Evolutionary conservation across 1,140 invertebrate genomes (phyloP), one percentile per base, ranked within the genome.

Genomic region (Araneus ventricosus): DNA sequence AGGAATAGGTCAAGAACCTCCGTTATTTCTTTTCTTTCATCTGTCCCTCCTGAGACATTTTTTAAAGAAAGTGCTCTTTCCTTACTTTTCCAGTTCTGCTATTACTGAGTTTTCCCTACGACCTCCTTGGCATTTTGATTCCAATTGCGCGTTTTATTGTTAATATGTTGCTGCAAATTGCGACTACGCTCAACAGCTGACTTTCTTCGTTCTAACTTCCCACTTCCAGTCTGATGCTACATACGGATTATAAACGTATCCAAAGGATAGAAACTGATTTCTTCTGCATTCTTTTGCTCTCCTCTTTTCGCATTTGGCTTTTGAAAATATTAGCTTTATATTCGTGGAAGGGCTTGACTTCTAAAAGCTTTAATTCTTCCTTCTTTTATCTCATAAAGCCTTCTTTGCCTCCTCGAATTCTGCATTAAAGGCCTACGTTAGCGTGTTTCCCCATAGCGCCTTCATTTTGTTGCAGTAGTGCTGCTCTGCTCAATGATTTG

Each of bases 251-350:
- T 59, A 41, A 85, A 92, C 27, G 30, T 41, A 8, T 85, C n/a
- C 37, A 92, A 34, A 14, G 90, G 90, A 86, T 92, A 92, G 34
- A 85, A 92, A 1, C 90, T 82, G 22, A n/a, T 92, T 75, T 93
- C 92, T 88, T 93, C 92, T 3, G 67, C 75, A 34, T 93, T 93
- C 59, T 85, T 75, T 80, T 85, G 57, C 8, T 52, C 79, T 88
- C 92, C n/a, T n/a, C n/a, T n/a, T 52, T 61, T 93, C 92, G 24
- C 92, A 93, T 39, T 93, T 93, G 20, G 52, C 86, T 30, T n/a
- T 88, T 87, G n/a, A 93, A 93, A 27, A 93, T 67, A 20, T 87
- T 63, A 34, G 92, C 84, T 30, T 88, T 85, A 10, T 67, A 79
- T 61, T 80, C 84, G 6, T 85, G 59, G n/a, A 7, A 93, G 85